Base-by-base conservation (phyloP, 2,888 invertebrate species). In the Pristionchus fissidentatus region DNA sequence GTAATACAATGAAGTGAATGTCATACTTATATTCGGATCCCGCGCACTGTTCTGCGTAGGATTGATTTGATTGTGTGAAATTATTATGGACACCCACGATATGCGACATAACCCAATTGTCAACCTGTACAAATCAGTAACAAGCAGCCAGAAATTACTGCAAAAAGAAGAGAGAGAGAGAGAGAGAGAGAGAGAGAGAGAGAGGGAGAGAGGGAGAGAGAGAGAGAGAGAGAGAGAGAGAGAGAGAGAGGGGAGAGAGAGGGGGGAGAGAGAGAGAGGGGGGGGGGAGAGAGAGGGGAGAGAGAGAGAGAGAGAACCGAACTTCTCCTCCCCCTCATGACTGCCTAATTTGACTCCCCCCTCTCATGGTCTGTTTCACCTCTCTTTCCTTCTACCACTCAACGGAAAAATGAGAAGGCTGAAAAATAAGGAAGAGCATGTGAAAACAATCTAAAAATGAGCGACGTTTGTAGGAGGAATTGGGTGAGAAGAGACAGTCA, bases 381-480 rank as follows among this genome's bases (percentile, higher is more conserved):
- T 10, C 62, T 38, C 3, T 19, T 66, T 66, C 43, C n/a, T 41
- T 41, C 19, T 26, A 43, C 41, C 41, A 8, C 1, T 70, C 70
- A 41, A 26, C 41, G 43, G 41, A n/a, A 13, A 10, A 66, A 66
- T 66, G 41, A 22, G n/a, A n/a, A n/a, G 66, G 66, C 41, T 38
- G n/a, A 41, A 41, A 70, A 41, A 15, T n/a, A 70, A 32, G 57
- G 29, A 35, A 35, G 35, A 4, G 26, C 13, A 38, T 38, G 38
- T 41, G 70, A 70, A 70, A 70, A 70, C 70, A 70, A 70, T 70
- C 70, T 70, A 66, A 66, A 32, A 70, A 35, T n/a, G n/a, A n/a
- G n/a, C 62, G 62, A 66, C 62, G 26, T 38, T 10, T 22, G 62
- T 38, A 66, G 15, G 62, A 15, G 35, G 35, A 35, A 35, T 19